phyloP scores from a whole-genome alignment of 2,797 vertebrate species.

The Pseudochromis fuscus region DNA sequence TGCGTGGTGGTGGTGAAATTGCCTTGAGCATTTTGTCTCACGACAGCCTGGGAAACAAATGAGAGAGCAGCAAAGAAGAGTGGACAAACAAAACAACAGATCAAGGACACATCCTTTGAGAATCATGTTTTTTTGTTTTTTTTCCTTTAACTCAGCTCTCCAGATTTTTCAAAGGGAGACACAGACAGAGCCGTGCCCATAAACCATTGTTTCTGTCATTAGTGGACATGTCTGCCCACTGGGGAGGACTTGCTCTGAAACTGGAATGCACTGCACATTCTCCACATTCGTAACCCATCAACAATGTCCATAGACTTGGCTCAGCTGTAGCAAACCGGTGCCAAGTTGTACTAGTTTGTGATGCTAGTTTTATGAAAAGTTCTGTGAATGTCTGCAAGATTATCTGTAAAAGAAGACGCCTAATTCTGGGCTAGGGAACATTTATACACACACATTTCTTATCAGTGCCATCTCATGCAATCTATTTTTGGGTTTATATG shows the following conservation, averaged over 20 bases:
- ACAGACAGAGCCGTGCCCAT: constrained; percentile 61
- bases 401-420: constrained; percentile 49
- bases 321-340: constrained; percentile 57
- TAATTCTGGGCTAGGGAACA: constrained; percentile 53
- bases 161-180: constrained; percentile 72
- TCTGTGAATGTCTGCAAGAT: constrained; percentile 56
- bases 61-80: constrained; percentile 61
- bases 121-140: constrained; percentile 47
- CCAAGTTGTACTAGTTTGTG: constrained; percentile 71
- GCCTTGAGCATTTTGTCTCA: constrained; percentile 84
- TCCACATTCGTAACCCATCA: constrained; percentile 77
- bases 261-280: constrained; percentile 71
- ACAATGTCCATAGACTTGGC: constrained; percentile 76
- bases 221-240: constrained; percentile 71
- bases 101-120: constrained; percentile 75
- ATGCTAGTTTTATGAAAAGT: constrained; percentile 58
- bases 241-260: constrained; percentile 64
- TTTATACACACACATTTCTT: constrained; percentile 66
- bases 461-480: constrained; percentile 73
- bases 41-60: constrained; percentile 66
- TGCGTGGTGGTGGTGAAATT: constrained; percentile 96
- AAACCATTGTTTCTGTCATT: constrained; percentile 78
- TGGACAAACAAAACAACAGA: constrained; percentile 75
- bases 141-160: constrained; percentile 62
- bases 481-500: constrained; percentile 73